A percentile compares a stretch with the other conserved stretches of the same genome.
phyloP scores from a whole-genome alignment of 2,797 vertebrate species.

The Lacerta bilineata region DNA sequence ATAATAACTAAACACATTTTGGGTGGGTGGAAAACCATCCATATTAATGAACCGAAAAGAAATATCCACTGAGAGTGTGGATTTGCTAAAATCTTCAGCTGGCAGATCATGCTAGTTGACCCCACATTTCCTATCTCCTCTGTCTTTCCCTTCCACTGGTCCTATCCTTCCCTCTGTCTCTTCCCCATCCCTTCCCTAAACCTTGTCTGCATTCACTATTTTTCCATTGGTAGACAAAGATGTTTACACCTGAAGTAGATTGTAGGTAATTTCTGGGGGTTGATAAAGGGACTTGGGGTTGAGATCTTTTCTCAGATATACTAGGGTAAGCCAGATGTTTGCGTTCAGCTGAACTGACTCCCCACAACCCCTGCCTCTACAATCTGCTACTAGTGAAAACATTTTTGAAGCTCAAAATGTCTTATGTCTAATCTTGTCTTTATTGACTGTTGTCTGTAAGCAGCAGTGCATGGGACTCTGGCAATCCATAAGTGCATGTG shows the following conservation, averaged over 20 bases:
- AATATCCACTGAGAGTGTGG: conserved; percentile 44
- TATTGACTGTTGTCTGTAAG: conserved; percentile 70
- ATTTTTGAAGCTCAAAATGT: conserved; percentile 80
- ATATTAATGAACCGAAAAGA: conserved; percentile 50
- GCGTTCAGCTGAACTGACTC: conserved; percentile 53
- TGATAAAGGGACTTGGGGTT: conserved; percentile 63
- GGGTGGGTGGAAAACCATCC: conserved; percentile 36
- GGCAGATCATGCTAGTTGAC: conserved; percentile 77
- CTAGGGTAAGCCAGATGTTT: conserved; percentile 63
- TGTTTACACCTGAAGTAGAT: conserved; percentile 87
- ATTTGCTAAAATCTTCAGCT: conserved; percentile 66
- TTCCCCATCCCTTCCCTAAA: conserved; percentile 44
- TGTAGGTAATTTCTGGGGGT: conserved; percentile 79
- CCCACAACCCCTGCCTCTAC: conserved; percentile 80
- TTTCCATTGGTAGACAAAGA: conserved; percentile 80
- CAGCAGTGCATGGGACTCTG: conserved; percentile 77
- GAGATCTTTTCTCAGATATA: conserved; percentile 47
- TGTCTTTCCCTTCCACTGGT: conserved; percentile 41
- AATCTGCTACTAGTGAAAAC: conserved; percentile 86
- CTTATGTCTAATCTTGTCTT: conserved; percentile 74
- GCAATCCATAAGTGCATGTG: conserved; percentile 78
- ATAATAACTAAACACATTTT: conserved; percentile 57
- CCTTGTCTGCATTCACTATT: conserved; percentile 54
- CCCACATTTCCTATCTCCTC: conserved; percentile 60
- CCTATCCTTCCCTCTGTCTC: conserved; percentile 37